Base-by-base conservation (phyloP, 2,888 invertebrate species). In the Nomada lathburiana region DNA sequence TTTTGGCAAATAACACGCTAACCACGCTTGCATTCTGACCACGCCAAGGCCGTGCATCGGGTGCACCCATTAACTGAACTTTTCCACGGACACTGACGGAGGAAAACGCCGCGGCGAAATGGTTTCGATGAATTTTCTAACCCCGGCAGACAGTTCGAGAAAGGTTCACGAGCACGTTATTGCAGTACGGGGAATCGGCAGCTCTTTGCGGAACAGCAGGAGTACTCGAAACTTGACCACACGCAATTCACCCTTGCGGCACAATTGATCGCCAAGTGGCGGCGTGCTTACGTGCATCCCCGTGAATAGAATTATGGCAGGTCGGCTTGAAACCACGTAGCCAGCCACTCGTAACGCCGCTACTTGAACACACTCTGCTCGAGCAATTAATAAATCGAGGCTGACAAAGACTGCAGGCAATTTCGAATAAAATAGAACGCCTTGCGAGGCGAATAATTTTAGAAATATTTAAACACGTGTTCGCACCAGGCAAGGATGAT, bases 1-100 rank as follows among this genome's bases (percentile, higher is more conserved):
- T 89, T 90, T 90, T 81, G 89, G 81, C 88, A 88, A 90, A 90
- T 90, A 90, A 90, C 86, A 88, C 84, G 80, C 85, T 83, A 83
- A 76, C 83, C 59, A 29, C 70, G 71, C 63, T 73, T 79, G 68
- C 47, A 50, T 73, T 26, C 55, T 1, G 69, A 13, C 44, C 10
- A 9, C 59, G n/a, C 2, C 50, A 59, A 70, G 60, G 70, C 10
- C 68, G 68, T 20, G 4, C 9, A 11, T 44, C 16, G 5, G 10
- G 1, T 2, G 42, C 47, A 50, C 47, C 60, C 29, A 29, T 47
- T 11, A n/a, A 2, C 44, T 7, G 13, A 16, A 16, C 16, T 16
- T 23, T 42, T 20, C 4, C 3, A 10, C 3, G 10, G 7, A 42
- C 23, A 16, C 36, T 10, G 36, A n/a, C 18, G 9, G 9, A 60